Conservation (phyloP, 2,113 vertebrate species). For the Gadus chalcogrammus region DNA sequence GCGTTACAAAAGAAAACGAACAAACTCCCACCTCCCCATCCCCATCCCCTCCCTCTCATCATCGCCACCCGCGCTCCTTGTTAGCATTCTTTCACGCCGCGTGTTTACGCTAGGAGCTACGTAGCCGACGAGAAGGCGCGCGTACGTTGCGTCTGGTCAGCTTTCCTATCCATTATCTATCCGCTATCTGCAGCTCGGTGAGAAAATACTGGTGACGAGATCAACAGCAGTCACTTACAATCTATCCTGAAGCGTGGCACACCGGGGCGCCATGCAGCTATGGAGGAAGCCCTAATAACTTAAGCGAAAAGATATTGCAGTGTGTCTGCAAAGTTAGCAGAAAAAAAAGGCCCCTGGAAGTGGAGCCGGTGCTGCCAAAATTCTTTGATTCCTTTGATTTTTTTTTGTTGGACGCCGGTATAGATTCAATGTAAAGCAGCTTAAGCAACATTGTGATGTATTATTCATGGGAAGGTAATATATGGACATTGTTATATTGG, state of each 20-base stretch:
- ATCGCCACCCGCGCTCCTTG: conserved; percentile 15
- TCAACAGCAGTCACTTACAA: conserved; percentile 65
- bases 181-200: conserved; percentile 14
- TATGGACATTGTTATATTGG: conserved; percentile 17
- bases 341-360: conserved; percentile 31
- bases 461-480: conserved; percentile 54
- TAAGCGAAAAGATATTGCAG: conserved; percentile 26
- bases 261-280: conserved; percentile 50
- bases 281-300: conserved; percentile 57
- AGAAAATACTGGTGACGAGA: conserved; percentile 60
- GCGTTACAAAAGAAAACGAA: conserved; percentile 44
- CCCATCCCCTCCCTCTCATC: too few relatives aligned
- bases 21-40: conserved; percentile 18
- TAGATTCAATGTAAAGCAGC: conserved; percentile 43
- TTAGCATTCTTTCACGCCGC: conserved; percentile 51
- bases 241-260: conserved; percentile 45
- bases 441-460: conserved; percentile 38
- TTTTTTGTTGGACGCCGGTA: conserved; percentile 19
- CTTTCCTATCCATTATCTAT: conserved; percentile 65
- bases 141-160: conserved; percentile 64
- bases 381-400: conserved; percentile 47
- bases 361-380: not conserved
- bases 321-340: conserved; percentile 58
- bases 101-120: conserved; percentile 50
- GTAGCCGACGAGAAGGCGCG: conserved; percentile 50